Percentiles rank a stretch among this genome's conserved stretches.
These are phyloP conservation scores for Sminthurides aquaticus DNA, from an alignment of 2,888 invertebrate species.

Conservation along the genomic window DNA sequence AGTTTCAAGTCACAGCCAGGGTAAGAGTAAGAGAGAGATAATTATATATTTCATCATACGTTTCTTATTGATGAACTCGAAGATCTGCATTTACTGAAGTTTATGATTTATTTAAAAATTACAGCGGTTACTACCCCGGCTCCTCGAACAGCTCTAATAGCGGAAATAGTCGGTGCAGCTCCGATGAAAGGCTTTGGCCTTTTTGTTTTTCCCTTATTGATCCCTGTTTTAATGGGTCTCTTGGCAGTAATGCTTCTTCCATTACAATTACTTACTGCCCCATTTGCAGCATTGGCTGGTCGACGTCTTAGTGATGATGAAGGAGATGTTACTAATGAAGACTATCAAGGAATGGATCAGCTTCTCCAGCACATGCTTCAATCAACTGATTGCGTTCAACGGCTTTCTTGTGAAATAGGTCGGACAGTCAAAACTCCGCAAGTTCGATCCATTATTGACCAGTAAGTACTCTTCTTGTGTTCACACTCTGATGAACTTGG, in stretches of 20 bases:
- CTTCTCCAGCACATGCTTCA: conserved; percentile 15
- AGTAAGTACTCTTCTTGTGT: conserved; percentile 9
- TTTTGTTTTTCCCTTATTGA: conserved; percentile 12
- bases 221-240: conserved; percentile 5
- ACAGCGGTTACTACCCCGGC: neutral
- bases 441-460: conserved; percentile 18
- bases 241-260: conserved; percentile 12
- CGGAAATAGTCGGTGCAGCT: conserved; percentile 11
- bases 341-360: conserved; percentile 13
- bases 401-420: conserved; percentile 22
- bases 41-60: neutral
- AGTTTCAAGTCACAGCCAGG: neutral
- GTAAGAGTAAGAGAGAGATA: neutral
- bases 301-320: conserved; percentile 5
- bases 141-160: conserved; percentile 13
- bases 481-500: too few species aligned
- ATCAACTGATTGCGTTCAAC: conserved; percentile 16
- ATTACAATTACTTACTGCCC: conserved; percentile 9
- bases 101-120: too few species aligned
- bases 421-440: conserved; percentile 12
- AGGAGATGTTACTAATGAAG: neutral
- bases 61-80: neutral
- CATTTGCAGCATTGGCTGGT: conserved; percentile 1
- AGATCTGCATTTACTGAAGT: too few species aligned
- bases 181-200: conserved; percentile 12